These are phyloP conservation scores for Drosophila nigromelanica DNA, from an alignment of 1,140 invertebrate genomes.

Conservation along the genomic window DNA sequence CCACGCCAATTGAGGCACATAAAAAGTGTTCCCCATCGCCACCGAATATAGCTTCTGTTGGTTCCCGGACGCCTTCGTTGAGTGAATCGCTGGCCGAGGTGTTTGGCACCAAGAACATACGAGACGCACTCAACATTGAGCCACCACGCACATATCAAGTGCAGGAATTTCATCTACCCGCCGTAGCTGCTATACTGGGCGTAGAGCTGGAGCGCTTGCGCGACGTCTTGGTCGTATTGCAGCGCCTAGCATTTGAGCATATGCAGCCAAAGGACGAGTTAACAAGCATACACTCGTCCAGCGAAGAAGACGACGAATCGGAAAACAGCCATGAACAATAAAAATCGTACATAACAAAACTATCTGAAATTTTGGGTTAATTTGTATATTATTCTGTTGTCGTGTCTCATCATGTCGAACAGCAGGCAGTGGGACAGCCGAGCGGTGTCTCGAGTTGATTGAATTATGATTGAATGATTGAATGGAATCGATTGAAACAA, in stretches of 20 bases:
- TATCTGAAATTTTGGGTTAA: slow-evolving; percentile 35
- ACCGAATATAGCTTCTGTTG: slow-evolving; percentile 11
- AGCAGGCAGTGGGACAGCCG: neutral
- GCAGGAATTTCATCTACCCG: slow-evolving; percentile 55
- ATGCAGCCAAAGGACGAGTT: slow-evolving; percentile 21
- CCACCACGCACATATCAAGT: slow-evolving; percentile 42
- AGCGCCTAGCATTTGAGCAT: slow-evolving; percentile 43
- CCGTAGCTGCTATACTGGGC: slow-evolving; percentile 54
- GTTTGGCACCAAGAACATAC: slow-evolving; percentile 59
- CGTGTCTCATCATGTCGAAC: slow-evolving; percentile 6
- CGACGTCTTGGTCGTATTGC: slow-evolving; percentile 42
- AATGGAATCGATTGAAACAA: neutral
- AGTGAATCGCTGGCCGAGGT: slow-evolving; percentile 60
- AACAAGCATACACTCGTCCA: slow-evolving; percentile 12
- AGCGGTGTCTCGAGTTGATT: slow-evolving; percentile 15
- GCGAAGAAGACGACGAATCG: neutral
- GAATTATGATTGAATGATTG: too few species aligned
- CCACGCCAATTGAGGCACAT: neutral
- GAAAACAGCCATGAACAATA: neutral
- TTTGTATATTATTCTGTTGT: slow-evolving; percentile 41
- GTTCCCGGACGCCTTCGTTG: slow-evolving; percentile 48
- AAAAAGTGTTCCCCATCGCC: slow-evolving; percentile 5
- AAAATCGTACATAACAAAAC: slow-evolving; percentile 6
- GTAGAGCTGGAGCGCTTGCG: slow-evolving; percentile 50
- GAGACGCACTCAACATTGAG: slow-evolving; percentile 36